These are phyloP conservation scores for Sclerurus mexicanus DNA, from an alignment of 2,113 vertebrate genomes.

Conservation along the genomic window DNA sequence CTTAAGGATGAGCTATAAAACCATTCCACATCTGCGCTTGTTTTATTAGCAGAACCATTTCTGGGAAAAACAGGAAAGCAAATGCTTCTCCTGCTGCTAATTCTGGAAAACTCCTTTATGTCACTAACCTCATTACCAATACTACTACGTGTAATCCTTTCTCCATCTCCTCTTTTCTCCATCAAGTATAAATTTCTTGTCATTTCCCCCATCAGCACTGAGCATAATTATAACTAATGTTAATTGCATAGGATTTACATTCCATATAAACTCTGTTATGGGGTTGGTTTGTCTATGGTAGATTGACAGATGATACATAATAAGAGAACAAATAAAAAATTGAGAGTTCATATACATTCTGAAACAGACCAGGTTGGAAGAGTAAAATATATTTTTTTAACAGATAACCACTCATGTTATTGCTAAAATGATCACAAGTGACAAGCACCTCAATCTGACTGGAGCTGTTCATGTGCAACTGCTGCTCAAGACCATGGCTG, in stretches of 20 bases:
- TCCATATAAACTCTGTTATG: background rate
- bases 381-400: background rate
- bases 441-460: background rate
- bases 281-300: background rate
- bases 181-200: background rate
- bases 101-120: constrained; percentile 21
- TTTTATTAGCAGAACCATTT: constrained; percentile 43
- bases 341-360: background rate
- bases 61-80: constrained; percentile 33
- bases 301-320: background rate
- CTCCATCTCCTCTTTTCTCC: background rate
- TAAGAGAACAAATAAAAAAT: background rate
- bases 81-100: constrained; percentile 43
- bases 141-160: background rate
- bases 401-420: background rate
- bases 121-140: background rate
- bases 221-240: background rate
- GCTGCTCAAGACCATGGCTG: background rate
- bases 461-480: background rate
- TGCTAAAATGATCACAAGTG: background rate
- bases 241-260: background rate
- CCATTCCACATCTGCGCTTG: constrained; percentile 40
- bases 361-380: background rate
- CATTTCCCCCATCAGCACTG: background rate
- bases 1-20: constrained; percentile 48